phyloP scores from a whole-genome alignment of 2,797 vertebrate species.

The Botia almorhae region DNA sequence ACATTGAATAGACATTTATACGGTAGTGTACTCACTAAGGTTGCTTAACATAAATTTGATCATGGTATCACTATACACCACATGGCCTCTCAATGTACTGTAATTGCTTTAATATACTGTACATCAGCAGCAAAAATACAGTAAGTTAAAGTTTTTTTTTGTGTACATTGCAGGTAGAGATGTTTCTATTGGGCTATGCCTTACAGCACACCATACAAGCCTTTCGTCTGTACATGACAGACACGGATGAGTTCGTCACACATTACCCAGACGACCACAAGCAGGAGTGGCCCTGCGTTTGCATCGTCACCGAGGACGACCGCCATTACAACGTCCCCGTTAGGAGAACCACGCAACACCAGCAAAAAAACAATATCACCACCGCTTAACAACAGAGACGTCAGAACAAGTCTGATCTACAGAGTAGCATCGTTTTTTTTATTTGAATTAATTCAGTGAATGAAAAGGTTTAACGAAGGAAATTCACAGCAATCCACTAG shows the following conservation, averaged over 20 bases:
- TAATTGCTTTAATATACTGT: too few relatives aligned
- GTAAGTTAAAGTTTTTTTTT: background rate
- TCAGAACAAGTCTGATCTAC: slow-evolving; percentile 25
- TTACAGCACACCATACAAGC: slow-evolving; percentile 90
- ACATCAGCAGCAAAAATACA: background rate
- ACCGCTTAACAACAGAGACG: background rate
- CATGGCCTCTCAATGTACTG: background rate
- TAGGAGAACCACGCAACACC: slow-evolving; percentile 75
- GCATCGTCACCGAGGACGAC: slow-evolving; percentile 94
- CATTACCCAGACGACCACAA: slow-evolving; percentile 90
- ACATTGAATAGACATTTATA: too few relatives aligned
- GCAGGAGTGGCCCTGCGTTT: slow-evolving; percentile 87
- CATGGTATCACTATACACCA: background rate
- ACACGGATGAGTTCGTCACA: slow-evolving; percentile 93
- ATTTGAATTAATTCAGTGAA: background rate
- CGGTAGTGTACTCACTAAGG: too few relatives aligned
- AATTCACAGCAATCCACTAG: slow-evolving; percentile 11
- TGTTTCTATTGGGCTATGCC: slow-evolving; percentile 96
- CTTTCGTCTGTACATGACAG: slow-evolving; percentile 91
- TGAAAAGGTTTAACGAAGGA: background rate
- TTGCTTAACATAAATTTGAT: too few relatives aligned
- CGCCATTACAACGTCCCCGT: slow-evolving; percentile 96
- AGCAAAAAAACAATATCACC: slow-evolving; percentile 29
- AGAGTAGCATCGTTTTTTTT: background rate
- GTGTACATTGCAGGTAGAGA: slow-evolving; percentile 86